Evolutionary conservation across 2,113 vertebrate species (phyloP).

Genomic region (Saccopteryx bilineata): DNA sequence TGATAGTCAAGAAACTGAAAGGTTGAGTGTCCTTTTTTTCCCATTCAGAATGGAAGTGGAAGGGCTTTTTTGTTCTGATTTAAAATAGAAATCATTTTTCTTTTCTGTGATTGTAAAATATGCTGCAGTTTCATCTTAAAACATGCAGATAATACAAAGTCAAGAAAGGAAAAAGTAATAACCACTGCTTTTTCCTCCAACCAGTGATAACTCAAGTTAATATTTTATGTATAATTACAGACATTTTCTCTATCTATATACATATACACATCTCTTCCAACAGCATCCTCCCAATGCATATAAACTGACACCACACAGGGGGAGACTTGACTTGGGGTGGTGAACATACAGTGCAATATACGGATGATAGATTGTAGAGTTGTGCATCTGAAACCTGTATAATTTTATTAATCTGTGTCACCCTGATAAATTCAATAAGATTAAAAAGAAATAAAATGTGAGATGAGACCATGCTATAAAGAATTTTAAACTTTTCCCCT

Average conservation of each 20-base stretch:
- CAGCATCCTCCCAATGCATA: not conserved
- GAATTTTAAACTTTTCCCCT: not conserved
- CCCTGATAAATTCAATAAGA: too few species aligned
- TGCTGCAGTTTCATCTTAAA: not conserved
- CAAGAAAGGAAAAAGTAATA: not conserved
- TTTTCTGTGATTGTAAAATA: not conserved
- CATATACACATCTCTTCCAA: not conserved
- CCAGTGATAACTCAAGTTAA: not conserved
- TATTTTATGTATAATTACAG: not conserved
- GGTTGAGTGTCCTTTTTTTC: not conserved
- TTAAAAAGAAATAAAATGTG: not conserved
- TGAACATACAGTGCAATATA: too few species aligned
- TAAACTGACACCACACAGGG: not conserved
- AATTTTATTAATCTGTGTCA: too few species aligned
- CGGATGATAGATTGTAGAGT: too few species aligned
- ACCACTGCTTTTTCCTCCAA: not conserved
- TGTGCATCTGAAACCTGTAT: too few species aligned
- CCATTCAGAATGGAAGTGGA: not conserved
- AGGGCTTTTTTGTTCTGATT: not conserved
- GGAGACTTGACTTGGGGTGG: too few species aligned
- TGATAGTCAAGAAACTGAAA: not conserved
- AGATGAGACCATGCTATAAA: not conserved
- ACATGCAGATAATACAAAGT: not conserved
- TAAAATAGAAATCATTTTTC: not conserved
- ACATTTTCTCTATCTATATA: not conserved